Conservation (phyloP, 2,113 vertebrate genomes). For the Rhagologus leucostigma region DNA sequence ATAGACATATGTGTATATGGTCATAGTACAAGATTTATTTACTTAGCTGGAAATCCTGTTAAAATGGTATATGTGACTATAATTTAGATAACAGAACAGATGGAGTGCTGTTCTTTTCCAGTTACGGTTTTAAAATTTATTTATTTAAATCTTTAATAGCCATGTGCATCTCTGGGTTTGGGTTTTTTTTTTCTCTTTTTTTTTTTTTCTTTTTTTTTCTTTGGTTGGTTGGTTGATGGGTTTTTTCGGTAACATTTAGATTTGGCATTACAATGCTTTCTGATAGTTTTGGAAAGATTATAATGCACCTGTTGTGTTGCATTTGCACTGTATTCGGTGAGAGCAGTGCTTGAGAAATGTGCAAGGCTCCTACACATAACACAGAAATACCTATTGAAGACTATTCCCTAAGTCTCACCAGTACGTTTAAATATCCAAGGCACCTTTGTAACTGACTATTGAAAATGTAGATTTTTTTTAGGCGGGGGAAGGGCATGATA, state of each 20-base stretch:
- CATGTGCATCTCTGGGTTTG: neutral
- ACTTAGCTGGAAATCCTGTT: constrained; percentile 1
- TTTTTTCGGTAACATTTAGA: neutral
- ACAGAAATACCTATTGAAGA: neutral
- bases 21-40: neutral
- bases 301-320: neutral
- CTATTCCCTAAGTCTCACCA: neutral
- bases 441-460: neutral
- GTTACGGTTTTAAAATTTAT: neutral
- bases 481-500: rapidly evolving
- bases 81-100: constrained; percentile 34
- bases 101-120: neutral
- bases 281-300: neutral
- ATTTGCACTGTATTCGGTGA: neutral
- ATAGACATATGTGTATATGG: neutral
- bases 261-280: neutral
- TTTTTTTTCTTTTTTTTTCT: neutral
- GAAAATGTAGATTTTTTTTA: neutral
- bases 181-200: neutral
- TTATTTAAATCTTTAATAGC: neutral
- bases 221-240: neutral
- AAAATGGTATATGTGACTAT: neutral
- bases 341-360: neutral
- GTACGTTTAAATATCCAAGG: neutral
- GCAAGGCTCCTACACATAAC: neutral